Evolutionary conservation across 2,888 invertebrate genomes (phyloP), one percentile per base, ranked within the genome.

Genomic region (Lydus trimaculatus): DNA sequence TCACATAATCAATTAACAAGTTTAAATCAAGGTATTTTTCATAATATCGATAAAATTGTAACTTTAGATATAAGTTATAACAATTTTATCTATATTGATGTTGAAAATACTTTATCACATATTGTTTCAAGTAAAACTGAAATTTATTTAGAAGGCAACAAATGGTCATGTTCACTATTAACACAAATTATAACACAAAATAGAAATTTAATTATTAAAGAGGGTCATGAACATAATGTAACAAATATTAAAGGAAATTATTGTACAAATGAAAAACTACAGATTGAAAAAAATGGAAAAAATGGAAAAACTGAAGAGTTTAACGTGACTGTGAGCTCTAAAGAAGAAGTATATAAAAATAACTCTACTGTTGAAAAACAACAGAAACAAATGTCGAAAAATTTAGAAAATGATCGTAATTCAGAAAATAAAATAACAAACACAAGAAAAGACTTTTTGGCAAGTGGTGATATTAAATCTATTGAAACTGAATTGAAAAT

Each of bases 1-100:
- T 58, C 43, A n/a, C 13, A 33, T 4, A 63, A 63, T 43, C 7
- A 58, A 4, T 23, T 63, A 15, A 43, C 58, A 31, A 31, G 20
- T 20, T 59, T 63, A 20, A 28, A 43, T 48, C 1, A 11, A 6
- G 33, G 43, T n/a, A 63, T 48, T n/a, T 66, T 43, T 15, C 25
- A 58, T 43, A 20, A 63, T 58, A 17, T 66, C 17, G 31, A 63
- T 8, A 58, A n/a, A 43, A 63, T 63, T 33, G 8, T 1, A 28
- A 4, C 1, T 15, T 56, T 56, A 56, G 59, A 63, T 31, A 59
- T 66, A 56, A 9, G 58, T 20, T 62, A 63, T 28, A 63, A 63
- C 31, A 48, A 58, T 17, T 13, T 39, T 11, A n/a, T 48, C 31
- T 23, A 48, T 28, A 43, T 66, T 4, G 58, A 36, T 56, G 28